Conservation (phyloP, 2,113 vertebrate genomes). For the Erpornis zantholeuca region DNA sequence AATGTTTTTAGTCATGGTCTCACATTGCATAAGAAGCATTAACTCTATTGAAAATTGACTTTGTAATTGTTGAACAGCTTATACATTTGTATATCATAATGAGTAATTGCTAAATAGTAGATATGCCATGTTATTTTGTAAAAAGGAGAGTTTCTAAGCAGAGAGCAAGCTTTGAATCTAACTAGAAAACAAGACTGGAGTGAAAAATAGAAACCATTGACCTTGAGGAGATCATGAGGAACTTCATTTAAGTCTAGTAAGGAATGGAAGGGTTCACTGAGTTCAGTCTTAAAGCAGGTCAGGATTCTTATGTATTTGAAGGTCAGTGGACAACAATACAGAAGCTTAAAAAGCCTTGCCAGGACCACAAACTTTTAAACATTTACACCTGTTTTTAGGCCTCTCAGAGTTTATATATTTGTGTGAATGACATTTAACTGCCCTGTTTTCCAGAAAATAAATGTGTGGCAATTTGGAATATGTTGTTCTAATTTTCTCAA, state of each 20-base stretch:
- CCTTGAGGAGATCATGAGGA: not conserved
- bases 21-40: not conserved
- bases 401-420: not conserved
- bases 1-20: not conserved
- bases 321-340: not conserved
- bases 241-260: not conserved
- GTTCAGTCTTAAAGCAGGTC: not conserved
- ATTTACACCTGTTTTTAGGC: not conserved
- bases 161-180: not conserved
- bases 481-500: not conserved
- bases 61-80: not conserved
- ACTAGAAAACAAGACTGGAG: not conserved
- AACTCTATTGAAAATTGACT: not conserved
- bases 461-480: not conserved
- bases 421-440: not conserved
- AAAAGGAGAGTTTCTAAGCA: not conserved
- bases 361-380: not conserved
- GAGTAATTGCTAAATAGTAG: not conserved
- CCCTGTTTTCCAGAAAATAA: not conserved
- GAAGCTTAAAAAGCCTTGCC: not conserved
- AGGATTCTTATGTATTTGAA: not conserved
- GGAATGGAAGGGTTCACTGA: not conserved
- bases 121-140: not conserved
- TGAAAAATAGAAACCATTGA: not conserved
- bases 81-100: not conserved